Evolutionary conservation across 2,113 vertebrate genomes (phyloP), one percentile per base, ranked within the genome.

Genomic region (Porphyrio hochstetteri): DNA sequence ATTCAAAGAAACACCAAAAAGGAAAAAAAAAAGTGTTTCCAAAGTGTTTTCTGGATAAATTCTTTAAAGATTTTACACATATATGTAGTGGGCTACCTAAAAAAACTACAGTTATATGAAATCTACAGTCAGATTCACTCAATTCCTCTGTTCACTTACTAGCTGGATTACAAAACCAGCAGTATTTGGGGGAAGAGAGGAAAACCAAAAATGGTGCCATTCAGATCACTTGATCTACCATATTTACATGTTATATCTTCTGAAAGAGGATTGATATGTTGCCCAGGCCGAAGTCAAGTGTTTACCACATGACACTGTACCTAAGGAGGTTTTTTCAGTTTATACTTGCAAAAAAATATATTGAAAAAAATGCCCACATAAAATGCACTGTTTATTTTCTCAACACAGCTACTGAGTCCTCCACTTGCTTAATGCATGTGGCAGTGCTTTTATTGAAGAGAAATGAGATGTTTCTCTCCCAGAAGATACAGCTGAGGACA

Each of bases 1-100:
- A 84, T 91, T 84, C 85, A 95, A 95, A 96, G 56, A 77, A 77
- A 10, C 28, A 40, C 46, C 40, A 86, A 81, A 92, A 84, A 52
- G 17, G 19, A 56, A 57, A n/a, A 52, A 44, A 75, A 75, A 21
- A 9, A 28, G 8, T 20, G n/a, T 56, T 93, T 84, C 74, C 86
- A 74, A 88, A 27, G 19, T 38, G 29, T 18, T 84, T 38, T 35
- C 65, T 71, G 77, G 67, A 88, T 65, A 82, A 82, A 35, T 59
- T 88, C 40, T 82, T 87, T 38, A 76, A 63, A 79, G 35, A 76
- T 53, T 90, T 93, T 71, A 53, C 35, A 53, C 5, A 59, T 23
- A 2, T 38, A 53, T 2, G 1, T 50, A 57, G 52, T 13, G 75
- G 56, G 53, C 38, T 79, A 84, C 33, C 28, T 48, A 56, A 91